Base-by-base conservation (phyloP, 1,140 invertebrate genomes). In the Bradynema listronoti region DNA sequence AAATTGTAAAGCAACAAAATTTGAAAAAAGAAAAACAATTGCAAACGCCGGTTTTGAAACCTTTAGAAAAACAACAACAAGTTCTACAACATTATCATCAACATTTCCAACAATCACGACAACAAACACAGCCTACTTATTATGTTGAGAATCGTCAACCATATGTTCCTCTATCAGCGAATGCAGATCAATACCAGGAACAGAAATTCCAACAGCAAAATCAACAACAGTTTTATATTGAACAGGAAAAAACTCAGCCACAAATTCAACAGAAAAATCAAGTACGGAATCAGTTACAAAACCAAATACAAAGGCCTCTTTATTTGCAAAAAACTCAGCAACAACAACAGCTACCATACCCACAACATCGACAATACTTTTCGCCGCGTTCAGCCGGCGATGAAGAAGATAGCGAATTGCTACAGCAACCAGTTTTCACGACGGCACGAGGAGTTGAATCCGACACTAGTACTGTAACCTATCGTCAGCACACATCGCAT, bases 281-380 rank as follows among this genome's bases (percentile, higher is more conserved):
- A 49, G 19, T 14, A 30, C 24, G 5, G 11, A 1, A 41, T 24
- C 56, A n/a, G 27, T 9, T 30, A 19, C 6, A n/a, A 14, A 22
- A 56, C 25, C 53, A 55, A 43, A 16, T 24, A 14, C 54, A 19
- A 57, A 19, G 30, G 52, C n/a, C n/a, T n/a, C n/a, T n/a, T n/a
- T n/a, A n/a, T n/a, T n/a, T n/a, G n/a, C 27, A 53, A 56, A 22
- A 56, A 2, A 2, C 24, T 22, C 55, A 50, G 47, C 47, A n/a
- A n/a, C 47, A 50, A 34, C 47, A 16, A 9, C 14, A 50, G 4
- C 47, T 1, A 9, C 55, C 2, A 2, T 16, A 30, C 14, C 22
- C 19, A 22, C 50, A 25, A 32, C 49, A 29, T 16, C 24, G 33
- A 30, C 33, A 56, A 52, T 22, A 56, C n/a, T 7, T 9, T 9